Percentiles rank a stretch among this genome's conserved stretches.
Conservation (phyloP, 2,888 invertebrate species). For the Zonitis immaculata region DNA sequence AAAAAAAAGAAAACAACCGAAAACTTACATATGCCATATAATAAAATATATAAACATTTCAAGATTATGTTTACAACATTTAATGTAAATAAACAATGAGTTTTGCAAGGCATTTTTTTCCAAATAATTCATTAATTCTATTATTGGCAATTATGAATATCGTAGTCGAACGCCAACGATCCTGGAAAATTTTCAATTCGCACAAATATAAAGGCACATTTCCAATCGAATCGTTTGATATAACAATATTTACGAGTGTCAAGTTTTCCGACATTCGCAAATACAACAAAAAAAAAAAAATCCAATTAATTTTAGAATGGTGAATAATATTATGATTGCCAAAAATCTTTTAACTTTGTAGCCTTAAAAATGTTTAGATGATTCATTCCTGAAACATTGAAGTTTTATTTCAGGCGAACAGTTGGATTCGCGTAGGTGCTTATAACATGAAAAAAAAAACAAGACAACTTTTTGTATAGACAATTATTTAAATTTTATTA, state of each 20-base stretch:
- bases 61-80: background rate
- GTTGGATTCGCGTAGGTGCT: conserved; percentile 29
- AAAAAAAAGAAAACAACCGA: conserved; percentile 5
- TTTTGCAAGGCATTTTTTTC: too few species aligned
- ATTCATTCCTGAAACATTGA: conserved; percentile 28
- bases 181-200: too few species aligned
- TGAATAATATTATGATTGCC: conserved; percentile 33
- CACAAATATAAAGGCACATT: too few species aligned
- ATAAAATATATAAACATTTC: conserved; percentile 17
- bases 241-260: background rate
- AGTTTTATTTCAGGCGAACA: conserved; percentile 13
- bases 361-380: conserved; percentile 23
- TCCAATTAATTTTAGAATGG: conserved; percentile 25
- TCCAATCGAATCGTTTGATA: background rate
- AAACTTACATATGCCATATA: conserved; percentile 17
- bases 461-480: background rate
- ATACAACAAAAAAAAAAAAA: background rate
- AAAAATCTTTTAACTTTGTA: conserved; percentile 23
- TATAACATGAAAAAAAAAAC: background rate
- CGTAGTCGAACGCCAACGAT: too few species aligned
- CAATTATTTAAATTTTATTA: too few species aligned
- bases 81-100: background rate
- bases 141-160: too few species aligned
- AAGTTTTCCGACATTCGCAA: background rate
- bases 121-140: too few species aligned